Percentiles rank a stretch among this genome's conserved stretches.
Evolutionary conservation across 1,140 invertebrate species (phyloP).

Genomic region (Arctopsyche grandis): DNA sequence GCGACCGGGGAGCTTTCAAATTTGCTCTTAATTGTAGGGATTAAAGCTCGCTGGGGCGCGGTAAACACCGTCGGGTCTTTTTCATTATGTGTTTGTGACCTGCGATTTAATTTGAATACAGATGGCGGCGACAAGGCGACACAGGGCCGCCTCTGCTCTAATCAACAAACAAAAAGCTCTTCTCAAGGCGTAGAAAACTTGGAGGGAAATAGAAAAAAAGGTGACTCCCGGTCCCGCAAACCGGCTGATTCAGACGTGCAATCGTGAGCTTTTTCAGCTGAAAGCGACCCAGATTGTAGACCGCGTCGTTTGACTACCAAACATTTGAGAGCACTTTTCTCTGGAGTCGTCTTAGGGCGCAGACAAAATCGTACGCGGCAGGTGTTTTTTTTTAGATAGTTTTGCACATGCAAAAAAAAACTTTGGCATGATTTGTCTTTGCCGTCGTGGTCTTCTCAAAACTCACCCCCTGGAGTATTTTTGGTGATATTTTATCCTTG

Average conservation of each 20-base stretch:
- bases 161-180: slow-evolving; percentile 4
- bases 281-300: not conserved
- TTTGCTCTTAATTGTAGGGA: slow-evolving; percentile 38
- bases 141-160: not conserved
- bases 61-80: slow-evolving; percentile 37
- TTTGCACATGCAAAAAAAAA: no score
- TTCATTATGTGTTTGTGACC: slow-evolving; percentile 38
- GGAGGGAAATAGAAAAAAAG: not conserved
- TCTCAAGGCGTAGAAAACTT: not conserved
- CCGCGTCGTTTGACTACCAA: not conserved
- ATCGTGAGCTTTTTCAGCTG: slow-evolving; percentile 8
- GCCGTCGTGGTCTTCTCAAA: no score
- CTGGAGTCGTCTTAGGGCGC: no score
- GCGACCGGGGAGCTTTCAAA: slow-evolving; percentile 17
- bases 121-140: slow-evolving; percentile 35
- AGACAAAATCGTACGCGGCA: no score
- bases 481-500: no score
- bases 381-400: no score
- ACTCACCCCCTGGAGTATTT: no score
- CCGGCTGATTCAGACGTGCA: slow-evolving; percentile 14
- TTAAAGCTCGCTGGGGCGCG: slow-evolving; percentile 30
- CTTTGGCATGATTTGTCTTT: no score
- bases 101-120: slow-evolving; percentile 43
- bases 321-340: not conserved
- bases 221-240: not conserved